Percentiles rank a stretch among this genome's conserved stretches.
Conservation (phyloP, 2,797 vertebrate genomes). For the Carapus acus region DNA sequence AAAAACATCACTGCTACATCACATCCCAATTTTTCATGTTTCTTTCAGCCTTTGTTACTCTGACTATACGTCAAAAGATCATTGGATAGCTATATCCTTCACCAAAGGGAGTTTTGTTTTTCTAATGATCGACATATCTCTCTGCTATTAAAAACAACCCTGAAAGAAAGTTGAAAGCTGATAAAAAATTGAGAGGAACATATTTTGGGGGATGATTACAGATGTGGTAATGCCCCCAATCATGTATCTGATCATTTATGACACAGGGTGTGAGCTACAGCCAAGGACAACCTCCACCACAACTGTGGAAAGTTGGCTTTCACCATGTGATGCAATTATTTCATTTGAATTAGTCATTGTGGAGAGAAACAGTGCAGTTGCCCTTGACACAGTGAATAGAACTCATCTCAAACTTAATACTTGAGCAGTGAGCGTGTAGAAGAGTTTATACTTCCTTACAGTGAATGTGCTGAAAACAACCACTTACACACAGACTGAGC, state of each 20-base stretch:
- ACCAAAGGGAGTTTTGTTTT: no score
- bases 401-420: neutral
- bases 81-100: no score
- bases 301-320: neutral
- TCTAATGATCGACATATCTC: neutral
- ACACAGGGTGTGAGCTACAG: neutral
- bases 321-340: neutral
- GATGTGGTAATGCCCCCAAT: neutral
- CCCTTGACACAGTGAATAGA: neutral
- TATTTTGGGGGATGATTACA: neutral
- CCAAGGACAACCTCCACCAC: neutral
- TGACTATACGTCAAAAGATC: no score
- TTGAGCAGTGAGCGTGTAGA: no score
- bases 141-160: slow-evolving; percentile 1
- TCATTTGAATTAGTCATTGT: neutral
- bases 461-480: no score
- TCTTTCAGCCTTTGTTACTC: no score
- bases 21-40: no score
- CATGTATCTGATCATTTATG: neutral
- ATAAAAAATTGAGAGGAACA: neutral
- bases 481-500: neutral
- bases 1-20: no score
- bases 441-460: no score
- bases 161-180: neutral
- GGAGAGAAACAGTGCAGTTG: neutral